Evolutionary conservation across 2,888 invertebrate species (phyloP), one percentile per base, ranked within the genome.

Genomic region (Clepsis dumicolana): DNA sequence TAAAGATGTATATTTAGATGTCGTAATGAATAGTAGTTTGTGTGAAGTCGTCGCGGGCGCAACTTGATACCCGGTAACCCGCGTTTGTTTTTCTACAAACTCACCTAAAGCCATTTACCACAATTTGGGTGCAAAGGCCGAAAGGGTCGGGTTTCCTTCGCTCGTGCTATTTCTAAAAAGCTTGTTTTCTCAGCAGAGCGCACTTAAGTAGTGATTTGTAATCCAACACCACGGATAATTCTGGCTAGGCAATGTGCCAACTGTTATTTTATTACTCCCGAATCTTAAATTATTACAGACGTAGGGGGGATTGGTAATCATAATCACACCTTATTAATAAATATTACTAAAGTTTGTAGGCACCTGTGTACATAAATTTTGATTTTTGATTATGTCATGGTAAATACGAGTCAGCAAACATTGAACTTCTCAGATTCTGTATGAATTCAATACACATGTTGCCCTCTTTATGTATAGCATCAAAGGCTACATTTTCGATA

Each of bases 81-180:
- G 64, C 71, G 81, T 82, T 82, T 90, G 90, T 92, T 92, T 88
- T 86, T 89, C 84, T 84, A 80, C 67, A 89, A 89, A 89, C 89
- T 84, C 85, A 91, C 88, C 89, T 87, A 87, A 89, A 86, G 87
- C 87, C 88, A 89, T 93, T 90, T 88, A 89, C 83, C 75, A 89
- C 88, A 88, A 83, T 87, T 87, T 83, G 81, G 85, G 90, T 80
- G 91, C 88, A 91, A 88, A 92, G 90, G 91, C 88, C 88, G 87
- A 75, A 65, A 71, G 76, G 76, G 68, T 93, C 87, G 69, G 70
- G 80, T 91, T 91, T 77, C 90, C 81, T 78, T 82, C 76, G 73
- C 77, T 77, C 79, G 85, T 85, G 90, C 90, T 91, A 91, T 93
- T 93, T 93, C 90, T 87, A 91, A 93, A 92, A 89, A 88, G 88